Evolutionary conservation across 2,888 invertebrate species (phyloP), one percentile per base, ranked within the genome.

Genomic region (Leucozona laternaria): DNA sequence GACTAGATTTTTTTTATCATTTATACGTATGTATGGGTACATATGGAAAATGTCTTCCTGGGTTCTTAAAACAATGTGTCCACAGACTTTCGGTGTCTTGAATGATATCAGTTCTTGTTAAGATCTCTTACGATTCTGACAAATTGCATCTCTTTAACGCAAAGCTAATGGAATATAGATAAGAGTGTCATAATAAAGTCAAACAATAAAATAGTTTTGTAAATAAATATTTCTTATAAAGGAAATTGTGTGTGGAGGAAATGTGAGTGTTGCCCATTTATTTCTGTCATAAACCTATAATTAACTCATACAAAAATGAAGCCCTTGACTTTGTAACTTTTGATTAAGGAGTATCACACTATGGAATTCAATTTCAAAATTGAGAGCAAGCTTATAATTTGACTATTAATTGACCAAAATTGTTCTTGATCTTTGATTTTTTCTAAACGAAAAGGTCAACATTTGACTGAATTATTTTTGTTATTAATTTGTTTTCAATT

Each of bases 41-140:
- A n/a, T 25, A 31, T 25, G 25, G 31, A 60, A 40, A 64, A 60
- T 34, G 28, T 70, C 57, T 84, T 76, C 68, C 55, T 62, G 53
- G 45, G 6, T 22, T 78, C 40, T 64, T 43, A 15, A n/a, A 20
- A 64, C 28, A 43, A 34, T 17, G 22, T 25, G 40, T 53, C 58
- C 48, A 43, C n/a, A 50, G 17, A 17, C 62, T 48, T 55, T 64
- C 50, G 64, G 71, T 71, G 71, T 71, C 37, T 72, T 7, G 2
- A n/a, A 66, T 37, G 8, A 60, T 72, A 53, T 40, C 66, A 53
- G 77, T 34, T 20, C 31, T 28, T 22, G 37, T 13, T 20, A 4
- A 60, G 78, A 73, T 72, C 22, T 72, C 64, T 22, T 57, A n/a
- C 68, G 58, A 43, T 58, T 55, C 43, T 34, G 45, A 34, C 17